Base-by-base conservation (phyloP, 2,113 vertebrate genomes). In the Spizaetus ornatus region DNA sequence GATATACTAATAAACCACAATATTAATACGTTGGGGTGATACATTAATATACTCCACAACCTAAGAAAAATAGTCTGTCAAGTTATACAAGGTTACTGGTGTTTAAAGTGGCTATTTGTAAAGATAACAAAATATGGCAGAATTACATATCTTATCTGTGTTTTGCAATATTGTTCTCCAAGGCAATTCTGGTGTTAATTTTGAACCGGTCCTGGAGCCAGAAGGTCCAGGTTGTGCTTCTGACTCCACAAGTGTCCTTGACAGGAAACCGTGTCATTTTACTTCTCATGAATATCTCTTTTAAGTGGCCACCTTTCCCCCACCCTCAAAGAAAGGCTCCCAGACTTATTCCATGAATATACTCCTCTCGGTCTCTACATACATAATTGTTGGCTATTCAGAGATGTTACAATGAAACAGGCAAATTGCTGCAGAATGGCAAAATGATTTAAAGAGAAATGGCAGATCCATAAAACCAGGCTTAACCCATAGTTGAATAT, bases 231-330 rank as follows among this genome's bases (percentile, higher is more conserved):
- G 34, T 2, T 70, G 7, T 66, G 13, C 22, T 82, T 59, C 32
- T 40, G 40, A 69, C 13, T 63, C 56, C 25, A 4, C 21, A 42
- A 29, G 16, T 29, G 25, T 13, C 38, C 47, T 86, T 77, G 32
- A n/a, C 6, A n/a, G 31, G 27, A 88, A 90, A 56, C 16, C 0
- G 0, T 36, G 21, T 66, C 1, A 0, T 70, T 70, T 90, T 77
- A 14, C 20, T 73, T 52, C 48, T 66, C 34, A 25, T n/a, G 4
- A 50, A 38, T 50, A 55, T 74, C 18, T 34, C 26, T 73, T 32
- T 88, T 58, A 77, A 66, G 34, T 6, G 7, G 11, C 10, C 14
- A n/a, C 10, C 19, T 62, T 76, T 62, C 8, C 19, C 36, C 9
- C 20, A 6, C 6, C 8, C 34, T 59, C 34, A 74, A 70, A 67